These are phyloP conservation scores for Eudyptes chrysolophus DNA, from an alignment of 2,113 vertebrate species.

Conservation along the genomic window DNA sequence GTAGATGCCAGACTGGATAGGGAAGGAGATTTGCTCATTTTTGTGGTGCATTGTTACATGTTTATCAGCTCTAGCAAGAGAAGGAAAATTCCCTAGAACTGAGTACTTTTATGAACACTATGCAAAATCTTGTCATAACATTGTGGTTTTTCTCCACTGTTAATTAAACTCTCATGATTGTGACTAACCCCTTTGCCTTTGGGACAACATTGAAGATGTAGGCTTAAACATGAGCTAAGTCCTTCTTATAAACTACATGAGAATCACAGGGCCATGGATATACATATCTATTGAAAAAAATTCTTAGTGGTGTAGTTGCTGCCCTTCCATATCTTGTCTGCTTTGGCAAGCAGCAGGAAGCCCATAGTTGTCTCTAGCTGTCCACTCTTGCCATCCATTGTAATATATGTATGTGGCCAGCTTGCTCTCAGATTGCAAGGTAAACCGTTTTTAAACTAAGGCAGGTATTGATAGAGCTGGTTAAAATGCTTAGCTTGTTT, in stretches of 20 bases:
- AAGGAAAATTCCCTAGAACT: background rate
- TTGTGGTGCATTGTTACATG: background rate
- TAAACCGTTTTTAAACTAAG: background rate
- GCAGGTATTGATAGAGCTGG: background rate
- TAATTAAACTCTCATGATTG: background rate
- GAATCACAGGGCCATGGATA: background rate
- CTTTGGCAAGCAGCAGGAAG: background rate
- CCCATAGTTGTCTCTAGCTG: background rate
- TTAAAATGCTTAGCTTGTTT: background rate
- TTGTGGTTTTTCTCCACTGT: background rate
- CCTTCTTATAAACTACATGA: background rate
- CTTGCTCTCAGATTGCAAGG: background rate
- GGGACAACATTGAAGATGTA: background rate
- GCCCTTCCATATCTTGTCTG: background rate
- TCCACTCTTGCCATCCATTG: background rate
- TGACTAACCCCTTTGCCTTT: background rate
- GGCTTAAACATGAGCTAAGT: background rate
- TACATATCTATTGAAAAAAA: background rate
- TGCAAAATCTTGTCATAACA: background rate
- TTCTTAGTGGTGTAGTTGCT: background rate
- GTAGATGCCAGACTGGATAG: background rate
- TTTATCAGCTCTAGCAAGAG: conserved; percentile 35
- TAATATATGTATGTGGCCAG: background rate
- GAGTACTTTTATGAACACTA: background rate
- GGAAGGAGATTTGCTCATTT: background rate